phyloP scores from a whole-genome alignment of 1,140 invertebrate genomes.

The Chrysoperla carnea region DNA sequence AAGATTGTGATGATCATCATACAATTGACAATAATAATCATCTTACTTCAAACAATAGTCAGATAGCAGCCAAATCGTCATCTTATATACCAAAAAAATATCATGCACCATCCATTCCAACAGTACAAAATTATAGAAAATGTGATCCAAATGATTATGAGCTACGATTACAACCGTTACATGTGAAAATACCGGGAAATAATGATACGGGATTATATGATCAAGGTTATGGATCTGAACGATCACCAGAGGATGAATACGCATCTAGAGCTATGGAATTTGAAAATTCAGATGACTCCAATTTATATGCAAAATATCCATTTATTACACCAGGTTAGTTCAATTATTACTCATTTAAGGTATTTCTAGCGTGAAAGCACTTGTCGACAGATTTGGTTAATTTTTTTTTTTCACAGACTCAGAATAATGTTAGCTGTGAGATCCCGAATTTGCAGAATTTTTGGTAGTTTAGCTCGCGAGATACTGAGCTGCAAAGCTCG shows the following conservation, averaged over 20 bases:
- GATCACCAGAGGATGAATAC: constrained; percentile 59
- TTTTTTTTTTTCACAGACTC: too few relatives aligned
- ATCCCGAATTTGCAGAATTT: too few relatives aligned
- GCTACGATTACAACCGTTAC: constrained; percentile 31
- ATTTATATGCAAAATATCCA: constrained; percentile 34
- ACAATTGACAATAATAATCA: neutral
- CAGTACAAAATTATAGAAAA: constrained; percentile 16
- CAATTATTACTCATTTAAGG: too few relatives aligned
- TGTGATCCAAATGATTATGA: constrained; percentile 21
- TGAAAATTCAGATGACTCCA: constrained; percentile 26
- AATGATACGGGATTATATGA: constrained; percentile 36
- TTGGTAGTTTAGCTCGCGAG: too few relatives aligned
- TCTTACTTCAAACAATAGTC: neutral
- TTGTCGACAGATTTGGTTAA: too few relatives aligned
- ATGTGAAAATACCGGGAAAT: constrained; percentile 23
- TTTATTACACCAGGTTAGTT: constrained; percentile 42
- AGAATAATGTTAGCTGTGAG: too few relatives aligned
- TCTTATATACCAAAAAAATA: constrained; percentile 16
- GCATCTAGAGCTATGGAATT: constrained; percentile 32
- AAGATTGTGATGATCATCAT: constrained; percentile 24
- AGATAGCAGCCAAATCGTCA: constrained; percentile 6
- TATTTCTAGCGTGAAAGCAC: too few relatives aligned
- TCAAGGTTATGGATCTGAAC: constrained; percentile 57
- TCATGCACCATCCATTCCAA: constrained; percentile 21
- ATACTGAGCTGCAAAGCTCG: too few relatives aligned